Evolutionary conservation across 2,888 invertebrate species (phyloP).

Genomic region (Siphlonurus alternatus): DNA sequence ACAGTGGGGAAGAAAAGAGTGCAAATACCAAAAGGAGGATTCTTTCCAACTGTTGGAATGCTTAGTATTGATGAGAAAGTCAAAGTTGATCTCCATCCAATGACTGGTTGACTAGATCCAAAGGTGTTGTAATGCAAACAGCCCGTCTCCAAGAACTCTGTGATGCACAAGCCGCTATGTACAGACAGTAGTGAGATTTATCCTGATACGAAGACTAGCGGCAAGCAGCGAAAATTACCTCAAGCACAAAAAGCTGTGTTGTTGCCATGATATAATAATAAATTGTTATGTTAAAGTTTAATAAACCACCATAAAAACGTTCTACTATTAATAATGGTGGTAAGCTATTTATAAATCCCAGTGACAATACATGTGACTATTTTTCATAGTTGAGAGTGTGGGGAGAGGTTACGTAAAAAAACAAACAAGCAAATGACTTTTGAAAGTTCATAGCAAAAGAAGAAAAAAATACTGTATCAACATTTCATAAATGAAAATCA

Average conservation of each 20-base stretch:
- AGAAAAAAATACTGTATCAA: no score
- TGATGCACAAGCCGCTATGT: not conserved
- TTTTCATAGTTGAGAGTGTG: no score
- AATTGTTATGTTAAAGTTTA: not conserved
- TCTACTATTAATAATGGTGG: no score
- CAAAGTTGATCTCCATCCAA: constrained; percentile 30
- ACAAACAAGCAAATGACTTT: no score
- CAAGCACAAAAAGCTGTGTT: not conserved
- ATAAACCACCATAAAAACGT: no score
- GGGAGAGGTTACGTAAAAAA: no score
- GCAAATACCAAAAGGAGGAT: constrained; percentile 32
- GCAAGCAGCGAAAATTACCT: not conserved
- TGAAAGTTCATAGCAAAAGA: no score
- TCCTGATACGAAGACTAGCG: no score
- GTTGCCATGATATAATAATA: not conserved
- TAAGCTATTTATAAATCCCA: no score
- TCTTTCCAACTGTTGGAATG: constrained; percentile 35
- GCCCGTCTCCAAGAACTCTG: not conserved
- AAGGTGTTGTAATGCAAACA: constrained; percentile 18
- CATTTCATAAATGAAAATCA: no score
- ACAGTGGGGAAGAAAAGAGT: constrained; percentile 30
- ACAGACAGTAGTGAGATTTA: not conserved
- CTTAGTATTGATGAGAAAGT: constrained; percentile 33
- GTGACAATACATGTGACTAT: no score
- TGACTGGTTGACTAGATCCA: constrained; percentile 38